Evolutionary conservation across 2,888 invertebrate species (phyloP), one percentile per base, ranked within the genome.

Genomic region (Octonoba sinensis): DNA sequence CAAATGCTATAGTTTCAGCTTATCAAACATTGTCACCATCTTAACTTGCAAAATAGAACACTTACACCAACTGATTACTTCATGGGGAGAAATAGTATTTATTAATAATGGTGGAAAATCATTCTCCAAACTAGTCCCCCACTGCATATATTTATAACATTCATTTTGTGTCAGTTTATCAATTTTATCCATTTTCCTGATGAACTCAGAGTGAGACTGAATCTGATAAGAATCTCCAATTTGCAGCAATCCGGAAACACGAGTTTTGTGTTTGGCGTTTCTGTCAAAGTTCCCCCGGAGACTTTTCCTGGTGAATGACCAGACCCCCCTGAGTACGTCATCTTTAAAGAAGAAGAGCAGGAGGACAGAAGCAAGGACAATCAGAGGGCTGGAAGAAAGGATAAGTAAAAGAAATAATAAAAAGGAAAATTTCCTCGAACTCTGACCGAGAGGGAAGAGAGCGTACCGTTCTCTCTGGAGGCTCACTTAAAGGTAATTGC

Each of bases 171-270:
- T 8, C 36, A 36, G 3, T 6, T 36, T 36, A 11, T 8, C 36
- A 36, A 36, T 36, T 36, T 36, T 36, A 6, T 36, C 3, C 6
- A 8, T 36, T 11, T 2, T 8, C 11, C 36, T 36, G 36, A 36
- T 36, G 36, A 36, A 8, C 36, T 36, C 8, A 36, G 3, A 1
- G 36, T 11, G 8, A 8, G 36, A 36, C 36, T 36, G 8, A 4
- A 6, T 74, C 44, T 74, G 66, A 74, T 66, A 74, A 74, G 57
- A 66, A 74, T 74, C 66, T 47, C 47, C 74, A 74, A 74, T 74
- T 74, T 74, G 74, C 74, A 74, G 66, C 24, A 49, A 27, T 16
- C 57, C 57, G 27, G 49, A 66, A 66, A 51, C 49, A 62, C 59
- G 51, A 51, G 47, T 65, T 66, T 65, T 66, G 66, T 49, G 74